Evolutionary conservation across 2,797 vertebrate species (phyloP), one percentile per base, ranked within the genome.

Genomic region (Ctenosaura bakeri): DNA sequence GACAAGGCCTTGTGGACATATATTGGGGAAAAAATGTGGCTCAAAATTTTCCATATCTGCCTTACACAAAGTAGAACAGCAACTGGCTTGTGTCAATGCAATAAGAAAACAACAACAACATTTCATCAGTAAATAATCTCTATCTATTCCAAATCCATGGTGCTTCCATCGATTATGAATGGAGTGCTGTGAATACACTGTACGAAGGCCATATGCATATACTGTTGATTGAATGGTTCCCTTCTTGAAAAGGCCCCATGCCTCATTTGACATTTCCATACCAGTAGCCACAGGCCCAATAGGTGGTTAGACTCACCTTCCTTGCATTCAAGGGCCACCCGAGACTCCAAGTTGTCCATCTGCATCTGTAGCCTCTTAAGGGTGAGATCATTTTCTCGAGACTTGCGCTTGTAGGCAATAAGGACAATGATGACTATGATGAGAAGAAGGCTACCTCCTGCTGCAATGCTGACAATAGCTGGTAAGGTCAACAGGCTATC

Each of bases 301-400:
- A 50, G 6, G 5, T 64, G 22, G 46, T 14, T 26, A 32, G 87
- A 90, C 97, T 83, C 5, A 99, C 99, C 99, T 97, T 99, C 99
- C 94, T 99, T 99, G 97, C 99, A 99, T 96, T 99, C 99, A 59
- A 99, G 97, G 35, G 99, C 99, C 50, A 99, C 99, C 0, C 99
- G 97, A 0, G 99, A 99, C 95, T 99, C 99, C 94, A 99, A 97
- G 94, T 99, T 99, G 98, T 99, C 99, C 99, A 99, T 99, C 95
- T 99, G 99, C 99, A 99, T 99, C 95, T 99, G 99, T 92, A 99
- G 96, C 87, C 99, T 97, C 96, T 99, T 99, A 89, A 99, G 98
- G 2, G 99, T 99, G 90, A 99, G 98, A 97, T 99, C 99, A 0
- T 99, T 99, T 91, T 99, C 99, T 0, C 98, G 98, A 0, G 99